A percentile compares a stretch with the other conserved stretches of the same genome.
phyloP scores from a whole-genome alignment of 2,888 invertebrate species.

The Cartodere bifasciata region DNA sequence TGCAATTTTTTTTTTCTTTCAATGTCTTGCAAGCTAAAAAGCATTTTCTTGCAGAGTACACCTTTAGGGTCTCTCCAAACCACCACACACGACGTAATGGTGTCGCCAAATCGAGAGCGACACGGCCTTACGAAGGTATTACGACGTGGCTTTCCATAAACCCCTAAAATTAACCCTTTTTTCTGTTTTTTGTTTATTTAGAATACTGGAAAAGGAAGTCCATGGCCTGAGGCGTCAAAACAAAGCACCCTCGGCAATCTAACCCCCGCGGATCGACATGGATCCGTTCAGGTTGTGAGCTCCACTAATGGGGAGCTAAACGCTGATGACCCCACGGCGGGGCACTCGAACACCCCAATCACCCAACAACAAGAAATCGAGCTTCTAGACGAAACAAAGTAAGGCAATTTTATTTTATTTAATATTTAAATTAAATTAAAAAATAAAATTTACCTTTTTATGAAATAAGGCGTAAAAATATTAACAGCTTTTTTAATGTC shows the following conservation, averaged over 20 bases:
- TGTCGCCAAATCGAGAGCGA: slow-evolving; percentile 81
- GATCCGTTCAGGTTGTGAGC: slow-evolving; percentile 97
- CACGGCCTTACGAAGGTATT: slow-evolving; percentile 58
- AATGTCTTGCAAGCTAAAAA: too few relatives aligned
- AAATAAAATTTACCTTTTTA: too few relatives aligned
- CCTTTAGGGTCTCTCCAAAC: slow-evolving; percentile 87
- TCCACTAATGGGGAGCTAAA: slow-evolving; percentile 94
- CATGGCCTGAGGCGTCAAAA: slow-evolving; percentile 78
- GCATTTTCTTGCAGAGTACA: slow-evolving; percentile 66
- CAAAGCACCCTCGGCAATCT: slow-evolving; percentile 71
- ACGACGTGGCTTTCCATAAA: background rate
- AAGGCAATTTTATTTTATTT: slow-evolving; percentile 50
- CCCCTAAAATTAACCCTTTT: background rate
- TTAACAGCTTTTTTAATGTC: too few relatives aligned
- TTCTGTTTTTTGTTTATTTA: slow-evolving; percentile 16
- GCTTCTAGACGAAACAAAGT: slow-evolving; percentile 96
- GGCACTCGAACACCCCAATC: slow-evolving; percentile 95
- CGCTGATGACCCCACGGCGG: slow-evolving; percentile 90
- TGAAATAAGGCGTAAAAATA: too few relatives aligned
- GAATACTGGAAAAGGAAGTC: slow-evolving; percentile 55
- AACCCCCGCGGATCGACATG: slow-evolving; percentile 91
- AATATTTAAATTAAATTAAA: too few relatives aligned
- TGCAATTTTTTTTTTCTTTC: too few relatives aligned
- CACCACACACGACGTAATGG: slow-evolving; percentile 81
- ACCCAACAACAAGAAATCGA: slow-evolving; percentile 87